Evolutionary conservation across 2,797 vertebrate genomes (phyloP).

Genomic region (Girardinus metallicus): DNA sequence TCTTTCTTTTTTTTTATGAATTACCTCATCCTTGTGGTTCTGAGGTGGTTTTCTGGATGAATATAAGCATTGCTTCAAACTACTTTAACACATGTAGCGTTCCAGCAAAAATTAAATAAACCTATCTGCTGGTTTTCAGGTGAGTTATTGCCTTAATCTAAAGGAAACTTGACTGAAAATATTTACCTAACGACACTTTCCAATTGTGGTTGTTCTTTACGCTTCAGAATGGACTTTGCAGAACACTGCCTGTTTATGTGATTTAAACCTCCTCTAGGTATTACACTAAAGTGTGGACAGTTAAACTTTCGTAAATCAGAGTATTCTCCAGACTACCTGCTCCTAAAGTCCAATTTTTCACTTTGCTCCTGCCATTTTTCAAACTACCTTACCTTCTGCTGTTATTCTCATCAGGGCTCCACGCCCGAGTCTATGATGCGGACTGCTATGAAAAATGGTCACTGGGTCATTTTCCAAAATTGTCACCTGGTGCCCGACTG

Average conservation of each 20-base stretch:
- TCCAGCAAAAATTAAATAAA: background rate
- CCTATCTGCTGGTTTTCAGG: background rate
- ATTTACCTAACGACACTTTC: background rate
- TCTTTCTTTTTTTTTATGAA: background rate
- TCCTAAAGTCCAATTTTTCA: constrained; percentile 6
- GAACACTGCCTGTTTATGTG: background rate
- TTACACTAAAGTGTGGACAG: background rate
- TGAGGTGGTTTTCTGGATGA: background rate
- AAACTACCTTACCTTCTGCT: constrained; percentile 10
- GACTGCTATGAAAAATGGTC: constrained; percentile 87
- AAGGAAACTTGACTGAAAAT: background rate
- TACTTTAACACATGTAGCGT: background rate
- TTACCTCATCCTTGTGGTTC: background rate
- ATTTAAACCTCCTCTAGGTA: background rate
- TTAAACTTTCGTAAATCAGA: background rate
- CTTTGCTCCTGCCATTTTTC: constrained; percentile 2
- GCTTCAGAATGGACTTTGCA: background rate
- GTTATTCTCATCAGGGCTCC: constrained; percentile 81
- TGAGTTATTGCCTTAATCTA: background rate
- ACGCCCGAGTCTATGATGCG: constrained; percentile 89
- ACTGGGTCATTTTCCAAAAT: constrained; percentile 98
- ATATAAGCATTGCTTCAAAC: background rate
- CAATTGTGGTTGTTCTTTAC: background rate
- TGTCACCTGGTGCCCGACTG: constrained; percentile 93
- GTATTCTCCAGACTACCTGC: background rate